Percentiles rank a stretch among this genome's conserved stretches.
phyloP scores from a whole-genome alignment of 2,797 vertebrate species.

The Microcaecilia unicolor region DNA sequence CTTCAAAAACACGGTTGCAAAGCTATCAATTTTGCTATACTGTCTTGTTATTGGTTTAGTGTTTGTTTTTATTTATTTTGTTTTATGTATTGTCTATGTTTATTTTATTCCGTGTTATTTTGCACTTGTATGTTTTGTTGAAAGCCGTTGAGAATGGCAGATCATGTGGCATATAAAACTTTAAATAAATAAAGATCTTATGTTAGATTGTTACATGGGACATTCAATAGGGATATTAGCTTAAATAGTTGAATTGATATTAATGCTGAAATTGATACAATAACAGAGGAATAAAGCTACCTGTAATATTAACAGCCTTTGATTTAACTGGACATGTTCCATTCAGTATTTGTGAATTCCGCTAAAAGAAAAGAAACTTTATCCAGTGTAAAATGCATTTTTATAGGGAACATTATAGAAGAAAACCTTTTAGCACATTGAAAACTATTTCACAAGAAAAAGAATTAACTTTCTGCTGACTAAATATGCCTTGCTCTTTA shows the following conservation, averaged over 20 bases:
- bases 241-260: background rate
- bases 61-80: too few species aligned
- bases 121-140: too few species aligned
- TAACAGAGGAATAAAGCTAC: constrained; percentile 6
- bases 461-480: constrained; percentile 22
- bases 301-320: constrained; percentile 4
- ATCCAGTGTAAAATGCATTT: constrained; percentile 20
- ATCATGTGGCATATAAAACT: too few species aligned
- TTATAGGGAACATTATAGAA: constrained; percentile 18
- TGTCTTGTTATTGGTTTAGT: too few species aligned
- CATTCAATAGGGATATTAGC: background rate
- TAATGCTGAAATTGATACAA: constrained; percentile 3
- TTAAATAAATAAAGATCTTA: too few species aligned
- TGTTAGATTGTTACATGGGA: background rate
- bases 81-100: too few species aligned
- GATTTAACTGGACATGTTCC: background rate
- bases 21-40: too few species aligned
- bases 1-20: constrained; percentile 33
- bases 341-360: constrained; percentile 10
- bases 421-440: constrained; percentile 21
- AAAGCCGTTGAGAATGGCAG: too few species aligned
- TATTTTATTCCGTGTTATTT: too few species aligned
- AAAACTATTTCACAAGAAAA: constrained; percentile 41
- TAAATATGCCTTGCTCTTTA: background rate
- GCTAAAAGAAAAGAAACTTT: constrained; percentile 22